Base-by-base conservation (phyloP, 2,113 vertebrate genomes). In the Sceloporus tristichus region DNA sequence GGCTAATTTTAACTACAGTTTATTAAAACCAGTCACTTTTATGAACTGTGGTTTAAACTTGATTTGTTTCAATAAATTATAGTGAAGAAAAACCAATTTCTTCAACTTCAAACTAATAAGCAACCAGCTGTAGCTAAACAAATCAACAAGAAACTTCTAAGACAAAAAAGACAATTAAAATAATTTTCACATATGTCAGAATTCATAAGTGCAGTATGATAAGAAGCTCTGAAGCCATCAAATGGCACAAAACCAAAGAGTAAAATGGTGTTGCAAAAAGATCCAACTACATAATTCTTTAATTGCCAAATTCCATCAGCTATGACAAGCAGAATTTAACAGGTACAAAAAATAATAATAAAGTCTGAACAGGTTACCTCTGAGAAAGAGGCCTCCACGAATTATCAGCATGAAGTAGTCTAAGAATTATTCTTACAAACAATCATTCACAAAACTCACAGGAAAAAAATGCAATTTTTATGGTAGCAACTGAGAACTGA, bases 141-240 rank as follows among this genome's bases (percentile, higher is more conserved):
- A 13, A 34, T 34, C 34, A 34, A 62, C 13, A 62, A 62, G 18
- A 62, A 68, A 7, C 19, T 68, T 23, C 16, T 71, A 71, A 71
- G 9, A n/a, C 10, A 21, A 42, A 34, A 9, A 87, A 29, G 76
- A 70, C 77, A 84, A 89, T 54, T 11, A 93, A 92, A 91, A 86
- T 0, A 25, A 78, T 93, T 92, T 90, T 90, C 91, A 90, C 40
- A 90, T 85, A 91, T 79, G 90, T 94, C 92, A 94, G 90, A 92
- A 76, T 93, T 94, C 82, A 93, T 91, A 75, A 18, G 6, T 66
- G 85, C 62, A 25, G 75, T 48, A 38, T 91, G 88, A 2, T 91
- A 90, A 54, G 34, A 86, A 77, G 89, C 84, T 86, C 90, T 91
- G 92, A 82, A 91, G 84, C 59, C 92, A 89, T 19, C 54, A 92